Evolutionary conservation across 1,140 invertebrate genomes (phyloP).

Genomic region (Drosophila saltans): DNA sequence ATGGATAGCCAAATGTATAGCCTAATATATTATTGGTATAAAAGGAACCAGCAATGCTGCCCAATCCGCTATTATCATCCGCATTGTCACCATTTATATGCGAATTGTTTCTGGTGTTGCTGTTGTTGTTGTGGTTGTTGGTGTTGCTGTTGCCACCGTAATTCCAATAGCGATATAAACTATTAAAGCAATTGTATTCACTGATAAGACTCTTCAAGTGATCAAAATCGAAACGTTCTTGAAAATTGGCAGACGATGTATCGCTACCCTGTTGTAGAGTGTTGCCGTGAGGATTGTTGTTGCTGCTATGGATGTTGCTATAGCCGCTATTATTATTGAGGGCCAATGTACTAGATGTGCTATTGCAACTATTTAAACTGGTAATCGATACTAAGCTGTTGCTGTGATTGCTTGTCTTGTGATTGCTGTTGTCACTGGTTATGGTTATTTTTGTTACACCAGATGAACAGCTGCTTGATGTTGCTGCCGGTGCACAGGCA

Average conservation of each 20-base stretch:
- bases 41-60: conserved; percentile 63
- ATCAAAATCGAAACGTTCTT: conserved; percentile 76
- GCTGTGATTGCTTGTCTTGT: conserved; percentile 25
- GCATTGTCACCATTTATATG: conserved; percentile 49
- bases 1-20: conserved; percentile 78
- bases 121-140: conserved; percentile 10
- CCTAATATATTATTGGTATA: conserved; percentile 81
- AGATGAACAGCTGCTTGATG: conserved; percentile 35
- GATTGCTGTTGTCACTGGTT: conserved; percentile 43
- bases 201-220: conserved; percentile 74
- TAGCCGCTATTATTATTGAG: conserved; percentile 30
- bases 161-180: conserved; percentile 78
- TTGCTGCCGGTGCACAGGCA: conserved; percentile 25
- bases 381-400: conserved; percentile 68
- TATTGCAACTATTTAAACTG: conserved; percentile 66
- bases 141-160: conserved; percentile 39
- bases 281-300: conserved; percentile 17
- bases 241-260: conserved; percentile 77
- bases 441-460: conserved; percentile 55
- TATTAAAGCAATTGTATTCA: conserved; percentile 76
- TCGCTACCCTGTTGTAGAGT: conserved; percentile 51
- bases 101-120: conserved; percentile 13
- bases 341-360: conserved; percentile 56
- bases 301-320: conserved; percentile 19
- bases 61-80: conserved; percentile 48